Conservation (phyloP, 2,113 vertebrate genomes). For the Psophia crepitans region DNA sequence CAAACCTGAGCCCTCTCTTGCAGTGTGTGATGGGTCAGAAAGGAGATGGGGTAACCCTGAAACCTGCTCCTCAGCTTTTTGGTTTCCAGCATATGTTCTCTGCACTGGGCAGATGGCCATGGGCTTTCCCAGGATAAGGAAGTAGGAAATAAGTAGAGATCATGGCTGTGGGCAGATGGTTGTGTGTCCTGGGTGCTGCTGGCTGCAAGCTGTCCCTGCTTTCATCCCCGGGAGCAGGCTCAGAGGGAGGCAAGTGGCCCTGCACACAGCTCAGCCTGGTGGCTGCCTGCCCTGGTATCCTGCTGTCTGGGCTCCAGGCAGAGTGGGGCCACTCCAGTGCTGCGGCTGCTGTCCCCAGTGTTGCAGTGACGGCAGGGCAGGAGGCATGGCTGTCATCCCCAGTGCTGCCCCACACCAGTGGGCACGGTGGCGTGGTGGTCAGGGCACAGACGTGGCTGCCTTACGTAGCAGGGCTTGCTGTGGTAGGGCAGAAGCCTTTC, state of each 20-base stretch:
- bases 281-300: neutral
- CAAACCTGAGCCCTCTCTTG: neutral
- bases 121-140: neutral
- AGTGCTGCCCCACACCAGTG: neutral
- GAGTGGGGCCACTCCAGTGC: neutral
- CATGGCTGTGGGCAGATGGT: neutral
- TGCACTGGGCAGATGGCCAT: neutral
- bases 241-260: neutral
- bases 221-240: neutral
- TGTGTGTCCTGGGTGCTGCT: neutral
- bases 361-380: neutral
- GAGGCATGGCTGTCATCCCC: neutral
- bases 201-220: neutral
- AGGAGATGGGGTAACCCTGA: neutral
- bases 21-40: neutral
- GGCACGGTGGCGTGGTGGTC: neutral
- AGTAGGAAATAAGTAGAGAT: neutral
- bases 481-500: neutral
- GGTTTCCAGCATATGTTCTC: neutral
- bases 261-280: neutral
- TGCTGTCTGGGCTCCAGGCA: neutral
- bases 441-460: neutral
- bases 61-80: neutral
- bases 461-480: neutral
- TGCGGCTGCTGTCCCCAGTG: neutral